Percentiles rank a stretch among this genome's conserved stretches.
Conservation (phyloP, 2,888 invertebrate genomes). For the Formica aserva region DNA sequence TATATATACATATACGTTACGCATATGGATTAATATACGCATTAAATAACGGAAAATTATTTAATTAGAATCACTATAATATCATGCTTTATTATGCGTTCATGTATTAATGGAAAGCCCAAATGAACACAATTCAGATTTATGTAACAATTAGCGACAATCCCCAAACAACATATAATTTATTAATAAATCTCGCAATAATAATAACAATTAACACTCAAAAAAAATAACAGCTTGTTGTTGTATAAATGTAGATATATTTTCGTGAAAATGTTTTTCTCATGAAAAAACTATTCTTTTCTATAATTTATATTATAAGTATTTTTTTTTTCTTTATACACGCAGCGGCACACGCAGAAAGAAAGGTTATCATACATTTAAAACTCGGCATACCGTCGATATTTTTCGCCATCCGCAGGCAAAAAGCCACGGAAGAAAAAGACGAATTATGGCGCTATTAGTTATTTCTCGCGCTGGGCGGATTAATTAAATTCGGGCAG, state of each 20-base stretch:
- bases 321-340: constrained; percentile 7
- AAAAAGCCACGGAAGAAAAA: constrained; percentile 27
- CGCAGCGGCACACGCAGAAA: not conserved
- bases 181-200: not conserved
- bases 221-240: not conserved
- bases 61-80: constrained; percentile 27
- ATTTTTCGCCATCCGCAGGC: not conserved
- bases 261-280: constrained; percentile 5
- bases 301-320: not conserved
- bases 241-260: not conserved
- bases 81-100: not conserved
- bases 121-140: constrained; percentile 29
- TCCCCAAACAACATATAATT: constrained; percentile 10
- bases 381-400: constrained; percentile 32
- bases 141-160: constrained; percentile 9
- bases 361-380: constrained; percentile 27
- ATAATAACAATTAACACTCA: not conserved
- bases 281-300: not conserved
- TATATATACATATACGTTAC: not conserved
- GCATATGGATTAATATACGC: not conserved
- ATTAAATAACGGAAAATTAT: constrained; percentile 9
- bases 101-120: not conserved
- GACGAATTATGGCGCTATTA: constrained; percentile 47
- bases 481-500: constrained; percentile 76
- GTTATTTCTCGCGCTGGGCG: constrained; percentile 48